phyloP scores from a whole-genome alignment of 2,113 vertebrate species.

The Hippocampus comes region DNA sequence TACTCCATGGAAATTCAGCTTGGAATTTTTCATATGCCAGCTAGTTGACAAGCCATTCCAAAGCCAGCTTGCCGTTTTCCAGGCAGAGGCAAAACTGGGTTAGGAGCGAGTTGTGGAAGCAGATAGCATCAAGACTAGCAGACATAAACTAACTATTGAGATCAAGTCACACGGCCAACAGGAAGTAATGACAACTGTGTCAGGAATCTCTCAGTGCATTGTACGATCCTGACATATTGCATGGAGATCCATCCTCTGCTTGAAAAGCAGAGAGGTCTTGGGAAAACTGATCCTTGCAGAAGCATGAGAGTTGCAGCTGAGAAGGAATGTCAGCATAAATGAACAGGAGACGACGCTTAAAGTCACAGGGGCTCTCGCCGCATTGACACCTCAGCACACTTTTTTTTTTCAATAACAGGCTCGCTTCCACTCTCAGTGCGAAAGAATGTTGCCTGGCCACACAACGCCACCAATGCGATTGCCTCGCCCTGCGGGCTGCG shows the following conservation, averaged over 20 bases:
- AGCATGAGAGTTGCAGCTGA: background rate
- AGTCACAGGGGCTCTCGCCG: background rate
- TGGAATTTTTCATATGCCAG: slow-evolving; percentile 8
- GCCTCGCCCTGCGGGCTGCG: slow-evolving; percentile 36
- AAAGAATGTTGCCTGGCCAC: slow-evolving; percentile 50
- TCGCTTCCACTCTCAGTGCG: slow-evolving; percentile 28
- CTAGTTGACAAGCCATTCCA: background rate
- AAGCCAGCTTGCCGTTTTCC: background rate
- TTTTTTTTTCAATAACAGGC: slow-evolving; percentile 37
- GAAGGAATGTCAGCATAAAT: background rate
- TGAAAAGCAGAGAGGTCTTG: background rate
- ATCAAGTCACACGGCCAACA: slow-evolving; percentile 27
- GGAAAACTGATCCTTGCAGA: slow-evolving; percentile 3
- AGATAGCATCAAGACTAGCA: background rate
- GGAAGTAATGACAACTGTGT: slow-evolving; percentile 47
- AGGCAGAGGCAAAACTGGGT: background rate
- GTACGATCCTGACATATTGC: background rate
- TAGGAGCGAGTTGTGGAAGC: too few relatives aligned
- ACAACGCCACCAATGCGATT: slow-evolving; percentile 35
- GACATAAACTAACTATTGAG: slow-evolving; percentile 30
- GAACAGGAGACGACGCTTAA: background rate
- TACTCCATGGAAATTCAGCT: slow-evolving; percentile 10
- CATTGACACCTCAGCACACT: slow-evolving; percentile 13
- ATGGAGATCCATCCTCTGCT: slow-evolving; percentile 9
- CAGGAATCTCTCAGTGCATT: slow-evolving; percentile 35